Evolutionary conservation across 2,113 vertebrate genomes (phyloP), one percentile per base, ranked within the genome.

Genomic region (Notechis scutatus): DNA sequence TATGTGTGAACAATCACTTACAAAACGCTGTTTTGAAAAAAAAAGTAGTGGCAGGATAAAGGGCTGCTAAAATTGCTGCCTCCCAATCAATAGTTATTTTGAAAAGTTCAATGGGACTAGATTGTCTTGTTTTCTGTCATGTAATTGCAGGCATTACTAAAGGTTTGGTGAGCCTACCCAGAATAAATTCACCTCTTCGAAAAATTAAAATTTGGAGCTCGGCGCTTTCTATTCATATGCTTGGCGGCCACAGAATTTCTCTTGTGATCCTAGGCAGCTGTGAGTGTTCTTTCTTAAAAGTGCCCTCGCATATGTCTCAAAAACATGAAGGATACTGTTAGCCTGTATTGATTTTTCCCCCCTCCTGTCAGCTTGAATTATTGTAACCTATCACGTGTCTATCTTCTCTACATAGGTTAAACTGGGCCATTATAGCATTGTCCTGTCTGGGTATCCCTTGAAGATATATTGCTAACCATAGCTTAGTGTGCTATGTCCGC

Each of bases 141-240:
- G 26, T 94, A 39, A 86, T 92, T 92, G 5, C 54, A 85, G 47
- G 64, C 93, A 24, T 88, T 42, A 61, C 81, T 93, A 18, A 42
- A 89, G 47, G n/a, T 87, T 42, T 42, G 52, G n/a, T 52, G 47
- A 74, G 89, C 90, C 87, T 24, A 88, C 42, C 21, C 23, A 12
- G 92, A 90, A 90, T 57, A 85, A 56, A 42, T 57, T 61, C 74
- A 90, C 86, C 81, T 90, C 45, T 57, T 91, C 50, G 81, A 56
- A 91, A 50, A 54, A 91, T 91, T 88, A 93, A 88, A 81, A 81
- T 55, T 61, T 59, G 47, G 47, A 50, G 91, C 85, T 88, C 24
- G 56, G 89, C n/a, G 85, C 55, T 59, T 94, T 64, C 87, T 91
- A n/a, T 12, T 59, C 34, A 18, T 86, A 90, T 15, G 3, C 47